Conservation (phyloP, 2,888 invertebrate genomes). For the Brachypalpus laphriformis region DNA sequence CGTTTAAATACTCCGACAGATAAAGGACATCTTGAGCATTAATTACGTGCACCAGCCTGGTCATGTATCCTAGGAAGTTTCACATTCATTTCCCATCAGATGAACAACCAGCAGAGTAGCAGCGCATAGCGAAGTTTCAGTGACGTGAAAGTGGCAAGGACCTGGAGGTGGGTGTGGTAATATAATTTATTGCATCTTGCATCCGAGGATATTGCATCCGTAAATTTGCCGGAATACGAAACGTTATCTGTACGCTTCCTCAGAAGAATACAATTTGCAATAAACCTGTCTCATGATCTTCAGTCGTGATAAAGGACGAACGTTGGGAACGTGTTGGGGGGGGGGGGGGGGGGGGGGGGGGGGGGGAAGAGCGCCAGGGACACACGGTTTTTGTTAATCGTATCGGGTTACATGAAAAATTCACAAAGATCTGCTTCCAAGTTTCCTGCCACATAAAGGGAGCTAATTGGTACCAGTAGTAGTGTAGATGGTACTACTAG, state of each 20-base stretch:
- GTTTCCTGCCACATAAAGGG: neutral
- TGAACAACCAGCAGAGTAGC: neutral
- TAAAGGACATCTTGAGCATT: constrained; percentile 35
- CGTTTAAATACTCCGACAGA: constrained; percentile 22
- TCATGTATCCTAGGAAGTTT: neutral
- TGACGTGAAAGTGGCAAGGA: neutral
- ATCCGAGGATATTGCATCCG: constrained; percentile 55
- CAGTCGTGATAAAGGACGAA: neutral
- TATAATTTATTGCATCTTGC: constrained; percentile 47
- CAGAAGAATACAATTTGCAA: constrained; percentile 44
- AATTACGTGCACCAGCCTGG: constrained; percentile 40
- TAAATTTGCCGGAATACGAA: constrained; percentile 41
- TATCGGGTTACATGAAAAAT: neutral
- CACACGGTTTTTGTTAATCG: neutral
- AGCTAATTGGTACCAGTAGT: constrained; percentile 37
- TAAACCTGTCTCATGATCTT: constrained; percentile 44
- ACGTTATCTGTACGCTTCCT: constrained; percentile 18
- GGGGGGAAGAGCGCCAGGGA: neutral
- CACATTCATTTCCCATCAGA: constrained; percentile 6
- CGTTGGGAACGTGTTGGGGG: too few relatives aligned
- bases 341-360: neutral
- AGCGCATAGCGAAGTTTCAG: neutral
- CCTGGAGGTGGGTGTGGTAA: constrained; percentile 33
- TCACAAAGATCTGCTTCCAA: neutral
- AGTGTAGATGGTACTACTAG: neutral